Base-by-base conservation (phyloP, 2,797 vertebrate species). In the Micrastur ruficollis region DNA sequence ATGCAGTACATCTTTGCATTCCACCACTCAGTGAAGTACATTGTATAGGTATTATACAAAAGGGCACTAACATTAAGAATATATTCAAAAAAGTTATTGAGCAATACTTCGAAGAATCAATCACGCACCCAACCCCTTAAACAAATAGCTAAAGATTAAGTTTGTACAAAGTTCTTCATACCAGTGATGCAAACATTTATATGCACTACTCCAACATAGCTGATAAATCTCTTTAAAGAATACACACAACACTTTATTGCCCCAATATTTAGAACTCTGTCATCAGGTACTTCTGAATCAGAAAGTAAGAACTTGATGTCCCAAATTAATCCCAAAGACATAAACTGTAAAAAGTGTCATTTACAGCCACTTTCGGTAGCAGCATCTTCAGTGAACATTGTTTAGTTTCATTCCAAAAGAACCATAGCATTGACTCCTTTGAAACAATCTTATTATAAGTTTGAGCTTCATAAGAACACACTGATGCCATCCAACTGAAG, bases 131-230 rank as follows among this genome's bases (percentile, higher is more conserved):
- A 91, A 56, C 16, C 36, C 71, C 26, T 85, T 92, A 76, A 94
- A 90, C 59, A 93, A 93, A 94, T 82, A 92, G 12, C n/a, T 82
- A 40, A 88, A 84, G 59, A 94, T 85, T 80, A 90, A 62, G 65
- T 55, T 66, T 67, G 59, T n/a, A 87, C 27, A 70, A 70, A 67
- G 36, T 67, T 89, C 52, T 61, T 68, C 46, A 67, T 53, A 78
- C n/a, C 67, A 83, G 61, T 42, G 68, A 87, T 71, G 40, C 40
- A 81, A 89, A 66, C 13, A 34, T 25, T 61, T 53, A 52, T 13
- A 84, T 38, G 40, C 65, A 49, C 47, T 81, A 68, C 3, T 70
- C 12, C 34, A 86, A 85, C 14, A 31, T 1, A 80, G 23, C n/a
- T 14, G 23, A 83, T 16, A 70, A 63, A 82, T 53, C 20, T 71